phyloP scores from a whole-genome alignment of 1,140 invertebrate species.

The Drosophila parvula region DNA sequence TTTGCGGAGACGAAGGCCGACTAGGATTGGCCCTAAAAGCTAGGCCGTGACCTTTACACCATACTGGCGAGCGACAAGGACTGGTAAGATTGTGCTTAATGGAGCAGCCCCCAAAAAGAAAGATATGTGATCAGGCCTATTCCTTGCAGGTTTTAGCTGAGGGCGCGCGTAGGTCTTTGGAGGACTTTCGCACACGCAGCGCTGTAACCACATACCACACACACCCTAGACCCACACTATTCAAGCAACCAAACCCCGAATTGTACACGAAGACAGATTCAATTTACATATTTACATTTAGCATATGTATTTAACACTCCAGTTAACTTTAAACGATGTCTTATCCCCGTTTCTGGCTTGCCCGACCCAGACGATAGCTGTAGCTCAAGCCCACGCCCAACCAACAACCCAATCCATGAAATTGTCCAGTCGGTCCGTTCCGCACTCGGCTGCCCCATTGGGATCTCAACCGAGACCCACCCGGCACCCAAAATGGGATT shows the following conservation, averaged over 20 bases:
- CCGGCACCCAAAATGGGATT: slow-evolving; percentile 18
- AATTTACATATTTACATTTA: slow-evolving; percentile 62
- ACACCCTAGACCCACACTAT: slow-evolving; percentile 21
- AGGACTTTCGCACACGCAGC: slow-evolving; percentile 47
- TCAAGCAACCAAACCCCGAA: slow-evolving; percentile 13
- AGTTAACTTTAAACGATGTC: slow-evolving; percentile 51
- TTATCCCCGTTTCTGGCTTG: slow-evolving; percentile 14
- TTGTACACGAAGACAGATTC: slow-evolving; percentile 29
- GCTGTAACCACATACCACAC: slow-evolving; percentile 8
- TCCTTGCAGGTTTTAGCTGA: slow-evolving; percentile 57
- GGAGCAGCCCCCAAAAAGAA: neutral
- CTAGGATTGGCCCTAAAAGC: slow-evolving; percentile 76
- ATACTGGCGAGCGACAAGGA: slow-evolving; percentile 71
- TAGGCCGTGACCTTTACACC: slow-evolving; percentile 56
- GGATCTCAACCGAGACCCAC: slow-evolving; percentile 32
- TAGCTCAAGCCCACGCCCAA: slow-evolving; percentile 5
- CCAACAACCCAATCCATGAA: slow-evolving; percentile 20
- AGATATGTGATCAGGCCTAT: neutral
- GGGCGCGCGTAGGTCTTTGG: slow-evolving; percentile 36
- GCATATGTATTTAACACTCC: slow-evolving; percentile 74
- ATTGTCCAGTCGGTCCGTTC: slow-evolving; percentile 36
- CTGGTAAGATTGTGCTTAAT: slow-evolving; percentile 41
- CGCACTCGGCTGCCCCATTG: slow-evolving; percentile 33
- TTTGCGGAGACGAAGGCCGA: slow-evolving; percentile 74
- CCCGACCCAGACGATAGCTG: slow-evolving; percentile 5